Evolutionary conservation across 2,888 invertebrate genomes (phyloP), one percentile per base, ranked within the genome.

Genomic region (Epistrophella euchroma): DNA sequence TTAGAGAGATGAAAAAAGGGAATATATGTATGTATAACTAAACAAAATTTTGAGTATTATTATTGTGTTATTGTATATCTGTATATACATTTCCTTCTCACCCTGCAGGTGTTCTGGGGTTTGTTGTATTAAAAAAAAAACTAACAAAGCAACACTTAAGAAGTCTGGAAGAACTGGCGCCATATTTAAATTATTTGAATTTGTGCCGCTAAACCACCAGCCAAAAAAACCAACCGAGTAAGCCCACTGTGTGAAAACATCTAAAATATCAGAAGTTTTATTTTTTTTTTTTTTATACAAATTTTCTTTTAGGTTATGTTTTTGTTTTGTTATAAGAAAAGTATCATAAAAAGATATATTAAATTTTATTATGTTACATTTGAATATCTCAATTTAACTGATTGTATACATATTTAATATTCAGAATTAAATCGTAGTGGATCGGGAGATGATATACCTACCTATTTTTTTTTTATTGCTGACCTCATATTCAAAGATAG

Each of bases 121-220:
- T 60, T 55, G 50, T 72, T 58, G 68, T 15, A 43, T 4, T 25
- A 37, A 32, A 28, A 28, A 28, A 28, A 0, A 28, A 50, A 80
- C 72, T 58, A 84, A 85, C 85, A 85, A 85, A 80, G 25, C 84
- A 85, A 80, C 85, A 85, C 85, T 85, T 76, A 73, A 80, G 72
- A n/a, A 77, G 85, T 85, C 85, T 85, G 85, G 76, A 13, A 45
- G 71, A 71, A 70, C 76, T 85, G 85, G 85, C 85, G 85, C 81
- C 85, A 73, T 47, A 81, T 85, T 76, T 73, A 58, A 55, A 76
- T 70, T 72, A 80, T 68, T 76, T 35, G 37, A 32, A 28, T 73
- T 68, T 40, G 55, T 66, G 32, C 52, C 60, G 80, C 22, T 25
- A 25, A 50, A 50, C 6, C 11, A 17, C 32, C 17, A 17, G 7